phyloP scores from a whole-genome alignment of 2,797 vertebrate genomes.

The Chelonia mydas region DNA sequence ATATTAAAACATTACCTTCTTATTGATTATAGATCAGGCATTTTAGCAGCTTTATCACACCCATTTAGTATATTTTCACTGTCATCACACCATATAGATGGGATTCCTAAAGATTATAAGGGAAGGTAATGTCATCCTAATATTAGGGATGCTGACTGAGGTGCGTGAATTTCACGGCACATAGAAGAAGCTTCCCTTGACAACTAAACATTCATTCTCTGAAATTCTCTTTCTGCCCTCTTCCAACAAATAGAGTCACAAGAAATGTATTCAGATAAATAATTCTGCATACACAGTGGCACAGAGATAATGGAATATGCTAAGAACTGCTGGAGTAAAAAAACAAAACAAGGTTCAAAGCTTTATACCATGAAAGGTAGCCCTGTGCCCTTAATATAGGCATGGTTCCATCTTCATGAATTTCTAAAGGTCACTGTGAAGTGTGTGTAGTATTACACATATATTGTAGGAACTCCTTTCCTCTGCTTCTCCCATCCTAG shows the following conservation, averaged over 20 bases:
- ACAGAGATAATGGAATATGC: background rate
- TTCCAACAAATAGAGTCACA: background rate
- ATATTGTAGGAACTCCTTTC: background rate
- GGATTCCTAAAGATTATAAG: background rate
- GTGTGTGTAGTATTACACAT: background rate
- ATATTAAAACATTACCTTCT: background rate
- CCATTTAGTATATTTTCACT: background rate
- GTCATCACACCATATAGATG: background rate
- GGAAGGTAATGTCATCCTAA: background rate
- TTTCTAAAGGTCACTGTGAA: background rate
- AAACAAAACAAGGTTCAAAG: background rate
- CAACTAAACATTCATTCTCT: background rate
- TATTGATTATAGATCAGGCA: background rate
- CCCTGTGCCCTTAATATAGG: rapidly evolving
- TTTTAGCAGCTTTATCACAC: background rate
- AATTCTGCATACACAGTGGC: background rate
- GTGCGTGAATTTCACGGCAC: background rate
- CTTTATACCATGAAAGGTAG: background rate
- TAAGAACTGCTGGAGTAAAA: constrained; percentile 20
- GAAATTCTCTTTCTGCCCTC: background rate
- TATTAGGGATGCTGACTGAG: background rate
- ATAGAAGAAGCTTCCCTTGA: background rate
- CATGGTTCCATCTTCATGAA: background rate
- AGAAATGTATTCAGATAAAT: background rate
- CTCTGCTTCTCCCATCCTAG: background rate